Conservation (phyloP, 1,140 invertebrate species). For the Contarinia nasturtii region DNA sequence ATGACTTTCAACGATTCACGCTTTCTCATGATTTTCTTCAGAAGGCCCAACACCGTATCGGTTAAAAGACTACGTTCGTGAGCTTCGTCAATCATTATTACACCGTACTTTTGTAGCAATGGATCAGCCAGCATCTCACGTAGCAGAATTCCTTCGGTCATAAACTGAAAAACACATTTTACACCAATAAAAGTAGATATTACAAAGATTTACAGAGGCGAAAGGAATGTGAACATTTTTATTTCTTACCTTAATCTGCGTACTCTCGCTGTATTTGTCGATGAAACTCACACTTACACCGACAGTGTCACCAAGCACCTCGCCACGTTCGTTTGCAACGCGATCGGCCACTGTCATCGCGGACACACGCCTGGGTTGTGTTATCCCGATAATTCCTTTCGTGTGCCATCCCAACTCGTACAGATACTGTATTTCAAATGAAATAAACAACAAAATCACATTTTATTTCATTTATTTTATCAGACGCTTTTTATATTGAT, state of each 20-base stretch:
- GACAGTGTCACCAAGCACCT: slow-evolving; percentile 58
- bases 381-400: slow-evolving; percentile 62
- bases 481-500: not conserved
- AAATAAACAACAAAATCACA: slow-evolving; percentile 1
- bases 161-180: slow-evolving; percentile 43
- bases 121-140: slow-evolving; percentile 92
- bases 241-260: slow-evolving; percentile 62
- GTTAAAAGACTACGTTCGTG: slow-evolving; percentile 87
- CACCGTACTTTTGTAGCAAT: slow-evolving; percentile 68
- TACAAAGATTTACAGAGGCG: no score
- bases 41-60: slow-evolving; percentile 81
- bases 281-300: slow-evolving; percentile 91
- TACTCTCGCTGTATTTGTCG: slow-evolving; percentile 45
- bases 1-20: slow-evolving; percentile 67
- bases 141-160: slow-evolving; percentile 90
- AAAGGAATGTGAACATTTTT: not conserved
- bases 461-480: not conserved
- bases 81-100: slow-evolving; percentile 90
- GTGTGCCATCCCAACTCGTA: slow-evolving; percentile 74
- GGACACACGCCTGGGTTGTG: slow-evolving; percentile 80
- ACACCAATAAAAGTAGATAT: no score
- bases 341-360: slow-evolving; percentile 74
- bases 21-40: slow-evolving; percentile 87
- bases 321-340: slow-evolving; percentile 77
- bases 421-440: slow-evolving; percentile 66